These are phyloP conservation scores for Phaethon lepturus DNA, from an alignment of 2,113 vertebrate genomes.

Conservation along the genomic window DNA sequence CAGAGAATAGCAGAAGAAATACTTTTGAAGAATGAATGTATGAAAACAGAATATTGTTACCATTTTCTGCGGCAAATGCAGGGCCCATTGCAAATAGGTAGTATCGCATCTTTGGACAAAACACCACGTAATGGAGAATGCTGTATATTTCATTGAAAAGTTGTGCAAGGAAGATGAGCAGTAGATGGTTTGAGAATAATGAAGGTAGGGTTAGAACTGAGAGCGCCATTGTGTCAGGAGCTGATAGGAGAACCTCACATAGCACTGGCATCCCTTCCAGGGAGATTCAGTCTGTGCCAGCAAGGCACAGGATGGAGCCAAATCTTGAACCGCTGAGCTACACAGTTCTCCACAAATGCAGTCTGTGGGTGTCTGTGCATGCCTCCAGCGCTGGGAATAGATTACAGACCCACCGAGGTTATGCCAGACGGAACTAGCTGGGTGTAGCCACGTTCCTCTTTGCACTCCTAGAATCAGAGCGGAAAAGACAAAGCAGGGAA, in stretches of 20 bases:
- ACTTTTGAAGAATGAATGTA: background rate
- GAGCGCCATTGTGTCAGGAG: background rate
- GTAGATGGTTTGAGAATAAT: background rate
- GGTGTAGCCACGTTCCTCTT: background rate
- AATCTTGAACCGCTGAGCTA: background rate
- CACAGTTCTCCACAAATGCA: background rate
- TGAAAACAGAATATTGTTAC: background rate
- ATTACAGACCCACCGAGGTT: background rate
- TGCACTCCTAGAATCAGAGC: background rate
- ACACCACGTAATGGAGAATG: rapidly evolving
- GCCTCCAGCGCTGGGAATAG: background rate
- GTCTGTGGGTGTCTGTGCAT: background rate
- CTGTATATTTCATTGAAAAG: background rate
- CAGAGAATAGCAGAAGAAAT: background rate
- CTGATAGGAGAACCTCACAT: background rate
- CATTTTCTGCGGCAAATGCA: background rate
- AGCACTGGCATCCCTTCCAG: background rate
- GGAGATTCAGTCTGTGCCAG: background rate
- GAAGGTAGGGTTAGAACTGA: background rate
- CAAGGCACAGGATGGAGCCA: background rate
- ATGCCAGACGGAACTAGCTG: background rate
- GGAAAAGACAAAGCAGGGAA: background rate
- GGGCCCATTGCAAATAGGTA: background rate
- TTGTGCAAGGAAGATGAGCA: background rate
- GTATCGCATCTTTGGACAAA: background rate